These are phyloP conservation scores for Drosophila orena DNA, from an alignment of 1,140 invertebrate genomes.

Conservation along the genomic window DNA sequence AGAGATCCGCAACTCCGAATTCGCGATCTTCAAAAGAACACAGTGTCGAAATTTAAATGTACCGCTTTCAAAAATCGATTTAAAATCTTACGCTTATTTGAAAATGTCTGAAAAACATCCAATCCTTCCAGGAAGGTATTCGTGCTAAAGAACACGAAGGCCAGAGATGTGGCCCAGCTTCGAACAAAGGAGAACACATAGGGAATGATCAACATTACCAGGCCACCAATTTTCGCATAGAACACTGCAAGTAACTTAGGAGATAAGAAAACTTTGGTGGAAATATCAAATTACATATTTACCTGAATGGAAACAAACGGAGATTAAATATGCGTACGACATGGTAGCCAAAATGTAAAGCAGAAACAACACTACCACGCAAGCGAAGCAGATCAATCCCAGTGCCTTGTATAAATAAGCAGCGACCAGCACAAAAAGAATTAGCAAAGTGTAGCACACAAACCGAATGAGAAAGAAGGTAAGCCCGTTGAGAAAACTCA, in stretches of 20 bases:
- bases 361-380: slow-evolving; percentile 60
- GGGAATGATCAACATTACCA: slow-evolving; percentile 69
- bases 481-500: slow-evolving; percentile 79
- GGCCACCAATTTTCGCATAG: slow-evolving; percentile 80
- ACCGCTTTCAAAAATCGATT: too few relatives aligned
- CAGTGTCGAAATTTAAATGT: too few relatives aligned
- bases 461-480: slow-evolving; percentile 76
- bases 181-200: slow-evolving; percentile 67
- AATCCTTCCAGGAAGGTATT: slow-evolving; percentile 71
- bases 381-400: slow-evolving; percentile 32
- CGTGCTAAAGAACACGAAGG: slow-evolving; percentile 58
- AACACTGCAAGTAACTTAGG: slow-evolving; percentile 58
- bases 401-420: slow-evolving; percentile 51
- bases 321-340: slow-evolving; percentile 79
- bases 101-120: slow-evolving; percentile 72
- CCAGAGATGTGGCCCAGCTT: slow-evolving; percentile 47
- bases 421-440: slow-evolving; percentile 38
- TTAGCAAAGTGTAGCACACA: slow-evolving; percentile 48
- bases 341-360: slow-evolving; percentile 71
- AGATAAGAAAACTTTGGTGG: neutral
- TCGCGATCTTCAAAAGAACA: slow-evolving; percentile 47
- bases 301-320: slow-evolving; percentile 82
- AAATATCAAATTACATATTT: neutral
- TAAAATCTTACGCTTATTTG: slow-evolving; percentile 68
- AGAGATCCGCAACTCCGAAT: slow-evolving; percentile 48